Evolutionary conservation across 2,797 vertebrate species (phyloP).

Genomic region (Streptopelia turtur): DNA sequence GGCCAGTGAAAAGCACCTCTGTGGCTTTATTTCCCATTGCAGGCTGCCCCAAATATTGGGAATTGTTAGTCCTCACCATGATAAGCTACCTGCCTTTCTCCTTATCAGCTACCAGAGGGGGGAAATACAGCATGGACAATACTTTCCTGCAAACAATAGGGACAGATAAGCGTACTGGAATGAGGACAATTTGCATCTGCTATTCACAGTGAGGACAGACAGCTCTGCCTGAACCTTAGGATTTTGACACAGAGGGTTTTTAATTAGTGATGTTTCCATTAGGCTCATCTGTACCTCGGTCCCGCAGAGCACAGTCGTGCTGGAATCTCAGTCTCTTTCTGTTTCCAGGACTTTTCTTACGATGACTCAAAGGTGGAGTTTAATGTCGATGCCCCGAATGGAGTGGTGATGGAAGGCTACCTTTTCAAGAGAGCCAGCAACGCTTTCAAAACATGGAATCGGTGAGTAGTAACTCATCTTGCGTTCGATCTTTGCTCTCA

Average conservation of each 20-base stretch:
- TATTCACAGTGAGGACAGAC: background rate
- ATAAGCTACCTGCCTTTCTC: background rate
- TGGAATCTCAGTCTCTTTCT: background rate
- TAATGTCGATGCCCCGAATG: slow-evolving; percentile 92
- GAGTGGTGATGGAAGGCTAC: slow-evolving; percentile 98
- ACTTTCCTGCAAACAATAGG: background rate
- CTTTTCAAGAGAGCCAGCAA: slow-evolving; percentile 99
- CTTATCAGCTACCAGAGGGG: background rate
- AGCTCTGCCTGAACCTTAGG: background rate
- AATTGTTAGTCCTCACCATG: background rate
- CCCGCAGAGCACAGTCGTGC: background rate
- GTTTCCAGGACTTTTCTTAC: slow-evolving; percentile 90
- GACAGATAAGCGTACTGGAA: background rate
- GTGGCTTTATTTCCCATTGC: background rate
- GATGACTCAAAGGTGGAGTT: slow-evolving; percentile 94
- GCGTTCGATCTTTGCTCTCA: background rate
- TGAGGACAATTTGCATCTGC: background rate
- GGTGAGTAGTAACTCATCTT: slow-evolving; percentile 72
- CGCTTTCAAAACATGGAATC: slow-evolving; percentile 98
- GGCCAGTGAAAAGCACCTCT: background rate
- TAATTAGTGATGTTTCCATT: background rate
- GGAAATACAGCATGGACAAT: background rate
- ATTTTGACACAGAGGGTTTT: background rate
- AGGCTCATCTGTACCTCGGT: background rate
- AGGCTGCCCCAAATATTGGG: background rate